Evolutionary conservation across 2,888 invertebrate genomes (phyloP).

Genomic region (Epistrophe grossulariae): DNA sequence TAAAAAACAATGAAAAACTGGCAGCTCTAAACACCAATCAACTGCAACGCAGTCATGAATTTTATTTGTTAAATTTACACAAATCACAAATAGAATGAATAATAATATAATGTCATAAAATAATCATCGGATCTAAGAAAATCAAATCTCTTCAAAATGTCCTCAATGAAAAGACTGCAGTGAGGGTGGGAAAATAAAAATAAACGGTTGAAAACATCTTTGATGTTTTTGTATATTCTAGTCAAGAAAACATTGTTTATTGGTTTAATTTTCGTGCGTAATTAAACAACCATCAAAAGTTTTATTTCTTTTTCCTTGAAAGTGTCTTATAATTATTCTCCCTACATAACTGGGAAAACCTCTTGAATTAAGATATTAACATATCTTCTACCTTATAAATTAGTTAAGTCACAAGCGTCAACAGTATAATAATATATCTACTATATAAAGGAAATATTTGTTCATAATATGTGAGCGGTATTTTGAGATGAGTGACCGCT

Average conservation of each 20-base stretch:
- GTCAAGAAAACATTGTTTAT: not conserved
- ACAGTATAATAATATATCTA: not conserved
- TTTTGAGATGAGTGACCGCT: slow-evolving; percentile 32
- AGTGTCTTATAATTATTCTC: not conserved
- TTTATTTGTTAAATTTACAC: too few relatives aligned
- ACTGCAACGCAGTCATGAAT: too few relatives aligned
- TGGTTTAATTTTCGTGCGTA: not conserved
- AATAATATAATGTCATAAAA: too few relatives aligned
- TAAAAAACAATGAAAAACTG: too few relatives aligned
- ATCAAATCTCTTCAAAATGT: not conserved
- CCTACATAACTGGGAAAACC: not conserved
- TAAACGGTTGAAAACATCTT: too few relatives aligned
- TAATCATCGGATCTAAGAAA: too few relatives aligned
- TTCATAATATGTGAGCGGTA: not conserved
- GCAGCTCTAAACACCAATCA: too few relatives aligned
- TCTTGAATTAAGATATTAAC: slow-evolving; percentile 3
- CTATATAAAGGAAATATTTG: not conserved
- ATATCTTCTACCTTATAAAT: not conserved
- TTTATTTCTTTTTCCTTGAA: not conserved
- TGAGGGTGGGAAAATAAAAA: too few relatives aligned
- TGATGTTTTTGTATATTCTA: not conserved
- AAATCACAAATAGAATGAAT: too few relatives aligned
- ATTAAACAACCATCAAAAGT: not conserved
- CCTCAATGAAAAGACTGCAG: not conserved
- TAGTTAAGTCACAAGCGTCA: not conserved